These are phyloP conservation scores for Ischnus inquisitorius DNA, from an alignment of 2,888 invertebrate species.

Conservation along the genomic window DNA sequence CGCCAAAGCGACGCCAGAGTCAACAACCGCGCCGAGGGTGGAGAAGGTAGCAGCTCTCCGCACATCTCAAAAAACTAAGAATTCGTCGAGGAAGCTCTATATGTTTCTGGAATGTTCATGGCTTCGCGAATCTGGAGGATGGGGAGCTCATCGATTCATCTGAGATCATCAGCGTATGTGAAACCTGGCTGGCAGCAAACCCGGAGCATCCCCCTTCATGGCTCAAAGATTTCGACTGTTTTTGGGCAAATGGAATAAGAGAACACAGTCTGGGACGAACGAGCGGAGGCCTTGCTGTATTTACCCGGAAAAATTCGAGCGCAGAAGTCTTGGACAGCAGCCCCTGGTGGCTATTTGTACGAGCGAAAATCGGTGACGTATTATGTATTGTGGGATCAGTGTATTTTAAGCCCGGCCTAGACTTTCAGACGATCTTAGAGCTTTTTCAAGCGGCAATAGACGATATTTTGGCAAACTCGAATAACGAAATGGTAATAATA, in stretches of 20 bases:
- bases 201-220: not conserved
- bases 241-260: conserved; percentile 5
- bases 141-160: not conserved
- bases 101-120: conserved; percentile 26
- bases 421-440: conserved; percentile 1
- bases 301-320: not conserved
- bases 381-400: not conserved
- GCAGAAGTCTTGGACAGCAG: not conserved
- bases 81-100: not conserved
- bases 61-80: conserved; percentile 1
- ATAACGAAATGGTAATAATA: too few relatives aligned
- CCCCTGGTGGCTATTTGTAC: conserved; percentile 21
- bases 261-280: too few relatives aligned
- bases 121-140: conserved; percentile 27
- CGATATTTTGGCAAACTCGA: too few relatives aligned
- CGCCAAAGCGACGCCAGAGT: not conserved
- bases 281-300: conserved; percentile 17
- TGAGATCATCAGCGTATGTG: conserved; percentile 21
- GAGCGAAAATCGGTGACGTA: not conserved
- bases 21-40: not conserved
- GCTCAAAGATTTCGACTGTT: conserved; percentile 4
- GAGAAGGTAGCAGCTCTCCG: not conserved
- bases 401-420: not conserved
- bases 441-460: not conserved
- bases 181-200: conserved; percentile 6